Evolutionary conservation across 2,797 vertebrate genomes (phyloP).

Genomic region (Amblyopsis hoosieri): DNA sequence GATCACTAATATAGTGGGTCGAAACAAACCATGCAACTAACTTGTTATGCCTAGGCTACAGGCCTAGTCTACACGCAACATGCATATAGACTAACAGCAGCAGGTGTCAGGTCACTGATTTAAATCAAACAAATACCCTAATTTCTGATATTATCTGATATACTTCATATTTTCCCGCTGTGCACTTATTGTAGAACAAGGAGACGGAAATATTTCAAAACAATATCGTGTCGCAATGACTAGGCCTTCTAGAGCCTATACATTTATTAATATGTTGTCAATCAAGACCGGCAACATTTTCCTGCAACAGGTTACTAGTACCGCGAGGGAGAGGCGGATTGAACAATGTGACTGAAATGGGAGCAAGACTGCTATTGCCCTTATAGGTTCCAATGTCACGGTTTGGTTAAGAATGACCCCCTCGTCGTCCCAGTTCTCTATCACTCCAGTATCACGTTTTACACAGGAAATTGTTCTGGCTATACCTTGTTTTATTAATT

Average conservation of each 20-base stretch:
- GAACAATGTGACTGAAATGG: conserved; percentile 45
- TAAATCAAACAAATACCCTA: too few relatives aligned
- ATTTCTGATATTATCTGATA: too few relatives aligned
- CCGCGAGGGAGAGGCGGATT: conserved; percentile 30
- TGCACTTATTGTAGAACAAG: too few relatives aligned
- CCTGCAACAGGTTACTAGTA: conserved; percentile 29
- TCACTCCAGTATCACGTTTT: conserved; percentile 13
- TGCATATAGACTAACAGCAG: too few relatives aligned
- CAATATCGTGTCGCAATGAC: not conserved
- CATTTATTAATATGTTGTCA: not conserved
- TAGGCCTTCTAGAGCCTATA: not conserved
- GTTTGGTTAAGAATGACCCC: conserved; percentile 40
- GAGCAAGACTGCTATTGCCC: conserved; percentile 62
- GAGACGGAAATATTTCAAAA: not conserved
- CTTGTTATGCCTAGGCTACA: too few relatives aligned
- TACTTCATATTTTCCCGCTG: too few relatives aligned
- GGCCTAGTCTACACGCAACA: too few relatives aligned
- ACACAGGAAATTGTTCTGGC: not conserved
- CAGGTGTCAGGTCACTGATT: too few relatives aligned
- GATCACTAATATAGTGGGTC: not conserved
- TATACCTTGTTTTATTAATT: not conserved
- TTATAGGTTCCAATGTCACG: conserved; percentile 54
- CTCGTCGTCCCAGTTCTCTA: conserved; percentile 38
- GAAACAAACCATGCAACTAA: not conserved
- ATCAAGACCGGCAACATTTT: not conserved